Conservation (phyloP, 2,113 vertebrate species). For the Lucifuga dentata region DNA sequence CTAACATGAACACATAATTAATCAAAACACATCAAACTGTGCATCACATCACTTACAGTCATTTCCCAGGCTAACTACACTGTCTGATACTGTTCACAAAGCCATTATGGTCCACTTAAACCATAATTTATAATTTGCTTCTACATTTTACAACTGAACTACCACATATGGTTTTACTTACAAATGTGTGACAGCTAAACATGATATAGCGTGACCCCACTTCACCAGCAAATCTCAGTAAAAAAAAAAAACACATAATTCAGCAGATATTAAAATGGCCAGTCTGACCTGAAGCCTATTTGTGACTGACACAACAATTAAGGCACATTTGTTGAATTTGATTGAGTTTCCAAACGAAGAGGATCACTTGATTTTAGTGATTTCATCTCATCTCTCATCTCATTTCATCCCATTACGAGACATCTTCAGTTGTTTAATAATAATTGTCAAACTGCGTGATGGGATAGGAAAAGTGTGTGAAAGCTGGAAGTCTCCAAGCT, state of each 20-base stretch:
- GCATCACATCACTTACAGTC: too few relatives aligned
- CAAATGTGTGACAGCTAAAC: constrained; percentile 18
- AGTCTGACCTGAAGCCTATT: constrained; percentile 56
- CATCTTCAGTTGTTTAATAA: constrained; percentile 31
- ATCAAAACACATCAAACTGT: too few relatives aligned
- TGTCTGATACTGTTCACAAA: not conserved
- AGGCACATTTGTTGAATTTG: constrained; percentile 58
- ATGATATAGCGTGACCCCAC: constrained; percentile 1
- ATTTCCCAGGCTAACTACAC: too few relatives aligned
- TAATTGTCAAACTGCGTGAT: constrained; percentile 40
- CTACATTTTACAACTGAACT: not conserved
- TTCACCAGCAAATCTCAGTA: constrained; percentile 44
- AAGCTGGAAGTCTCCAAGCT: constrained; percentile 35
- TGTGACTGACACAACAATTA: constrained; percentile 65
- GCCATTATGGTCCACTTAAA: not conserved
- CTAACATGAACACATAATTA: too few relatives aligned
- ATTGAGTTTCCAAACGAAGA: constrained; percentile 57
- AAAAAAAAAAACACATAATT: too few relatives aligned
- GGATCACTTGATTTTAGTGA: constrained; percentile 54
- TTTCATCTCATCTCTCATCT: constrained; percentile 39
- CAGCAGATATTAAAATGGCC: constrained; percentile 60
- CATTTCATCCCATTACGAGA: constrained; percentile 44
- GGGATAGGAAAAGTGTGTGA: constrained; percentile 36
- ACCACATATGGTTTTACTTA: constrained; percentile 1
- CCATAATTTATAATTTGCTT: not conserved